These are phyloP conservation scores for Lophura nycthemera DNA, from an alignment of 2,113 vertebrate genomes.

Conservation along the genomic window DNA sequence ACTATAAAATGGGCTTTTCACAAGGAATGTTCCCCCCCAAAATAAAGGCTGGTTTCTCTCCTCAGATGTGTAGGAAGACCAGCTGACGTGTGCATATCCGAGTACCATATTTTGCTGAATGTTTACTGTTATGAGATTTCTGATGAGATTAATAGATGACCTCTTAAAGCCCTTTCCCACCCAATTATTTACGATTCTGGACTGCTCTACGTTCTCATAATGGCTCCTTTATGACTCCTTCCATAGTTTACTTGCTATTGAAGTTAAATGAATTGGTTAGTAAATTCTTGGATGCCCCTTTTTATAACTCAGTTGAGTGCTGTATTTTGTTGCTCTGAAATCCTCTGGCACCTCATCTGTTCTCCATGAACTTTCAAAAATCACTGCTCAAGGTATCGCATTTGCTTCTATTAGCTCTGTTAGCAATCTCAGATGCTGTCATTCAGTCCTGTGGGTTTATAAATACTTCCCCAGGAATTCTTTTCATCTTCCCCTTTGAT, in stretches of 20 bases:
- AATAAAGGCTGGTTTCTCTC: background rate
- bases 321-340: slow-evolving; percentile 64
- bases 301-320: slow-evolving; percentile 63
- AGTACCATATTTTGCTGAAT: slow-evolving; percentile 31
- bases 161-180: slow-evolving; percentile 64
- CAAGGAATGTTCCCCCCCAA: background rate
- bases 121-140: slow-evolving; percentile 47
- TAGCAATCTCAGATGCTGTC: slow-evolving; percentile 28
- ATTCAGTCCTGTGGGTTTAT: slow-evolving; percentile 46
- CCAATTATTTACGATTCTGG: slow-evolving; percentile 58
- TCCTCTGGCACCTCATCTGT: slow-evolving; percentile 63
- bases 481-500: slow-evolving; percentile 69
- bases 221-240: slow-evolving; percentile 64
- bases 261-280: slow-evolving; percentile 65
- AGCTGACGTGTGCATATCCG: slow-evolving; percentile 13
- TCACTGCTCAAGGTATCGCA: slow-evolving; percentile 16
- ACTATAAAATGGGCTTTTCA: background rate
- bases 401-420: slow-evolving; percentile 48
- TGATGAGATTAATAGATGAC: slow-evolving; percentile 60
- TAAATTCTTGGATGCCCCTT: slow-evolving; percentile 60
- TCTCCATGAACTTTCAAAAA: slow-evolving; percentile 67
- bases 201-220: slow-evolving; percentile 53
- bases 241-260: slow-evolving; percentile 56
- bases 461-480: slow-evolving; percentile 65
- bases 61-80: background rate